Evolutionary conservation across 2,888 invertebrate species (phyloP).

Genomic region (Heteromurus nitidus): DNA sequence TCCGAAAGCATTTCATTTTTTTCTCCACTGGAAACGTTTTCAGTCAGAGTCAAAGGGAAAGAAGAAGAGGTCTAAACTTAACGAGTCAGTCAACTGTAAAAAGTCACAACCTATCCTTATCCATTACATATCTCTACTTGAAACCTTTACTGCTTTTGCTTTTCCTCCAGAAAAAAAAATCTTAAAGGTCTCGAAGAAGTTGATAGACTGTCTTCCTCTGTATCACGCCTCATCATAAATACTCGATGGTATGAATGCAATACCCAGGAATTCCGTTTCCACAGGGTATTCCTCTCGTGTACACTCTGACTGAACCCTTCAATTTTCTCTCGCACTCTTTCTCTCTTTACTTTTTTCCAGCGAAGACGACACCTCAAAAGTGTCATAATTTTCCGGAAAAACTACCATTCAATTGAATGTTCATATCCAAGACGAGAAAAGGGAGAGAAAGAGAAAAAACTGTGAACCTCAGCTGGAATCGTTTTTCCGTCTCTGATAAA

Average conservation of each 20-base stretch:
- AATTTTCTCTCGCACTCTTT: slow-evolving; percentile 37
- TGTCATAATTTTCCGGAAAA: slow-evolving; percentile 68
- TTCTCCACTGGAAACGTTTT: slow-evolving; percentile 17
- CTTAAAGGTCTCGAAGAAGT: no score
- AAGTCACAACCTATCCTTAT: slow-evolving; percentile 43
- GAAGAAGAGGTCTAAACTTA: slow-evolving; percentile 34
- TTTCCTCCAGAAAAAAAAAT: no score
- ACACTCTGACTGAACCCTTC: slow-evolving; percentile 9
- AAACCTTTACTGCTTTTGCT: not conserved
- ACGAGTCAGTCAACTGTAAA: slow-evolving; percentile 45
- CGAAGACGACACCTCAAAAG: slow-evolving; percentile 56
- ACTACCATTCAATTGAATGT: slow-evolving; percentile 63
- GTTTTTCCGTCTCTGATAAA: slow-evolving; percentile 28
- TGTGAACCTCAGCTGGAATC: slow-evolving; percentile 33
- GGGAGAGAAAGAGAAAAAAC: not conserved
- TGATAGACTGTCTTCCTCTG: no score
- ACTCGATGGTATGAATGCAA: no score
- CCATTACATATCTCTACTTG: not conserved
- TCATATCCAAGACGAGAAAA: not conserved
- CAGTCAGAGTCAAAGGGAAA: not conserved
- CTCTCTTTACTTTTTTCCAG: not conserved
- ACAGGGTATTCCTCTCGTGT: slow-evolving; percentile 45
- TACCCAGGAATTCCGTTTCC: slow-evolving; percentile 55
- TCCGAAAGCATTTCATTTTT: slow-evolving; percentile 33
- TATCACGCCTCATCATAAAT: no score